Conservation (phyloP, 1,140 invertebrate species). For the Limonius californicus region DNA sequence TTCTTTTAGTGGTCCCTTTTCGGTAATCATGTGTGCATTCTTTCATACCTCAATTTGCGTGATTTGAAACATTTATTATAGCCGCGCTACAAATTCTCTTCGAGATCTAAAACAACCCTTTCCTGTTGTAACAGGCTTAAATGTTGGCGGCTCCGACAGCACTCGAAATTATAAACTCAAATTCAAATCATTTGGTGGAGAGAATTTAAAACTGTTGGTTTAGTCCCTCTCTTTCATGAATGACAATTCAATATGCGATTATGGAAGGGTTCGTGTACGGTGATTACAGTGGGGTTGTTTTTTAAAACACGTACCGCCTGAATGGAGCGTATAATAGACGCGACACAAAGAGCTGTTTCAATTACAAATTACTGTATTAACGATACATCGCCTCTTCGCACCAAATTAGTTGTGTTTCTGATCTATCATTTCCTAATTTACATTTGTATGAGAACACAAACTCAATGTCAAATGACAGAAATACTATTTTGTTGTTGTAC, state of each 20-base stretch:
- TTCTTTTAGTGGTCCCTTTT: not conserved
- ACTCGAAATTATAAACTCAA: conserved; percentile 15
- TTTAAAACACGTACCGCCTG: conserved; percentile 16
- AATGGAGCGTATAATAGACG: not conserved
- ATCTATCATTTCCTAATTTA: not conserved
- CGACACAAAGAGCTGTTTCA: conserved; percentile 15
- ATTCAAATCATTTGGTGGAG: conserved; percentile 17
- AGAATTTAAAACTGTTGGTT: conserved; percentile 22
- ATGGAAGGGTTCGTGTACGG: conserved; percentile 14
- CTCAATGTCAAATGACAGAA: not conserved
- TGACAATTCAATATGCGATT: conserved; percentile 23
- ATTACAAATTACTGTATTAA: conserved; percentile 22
- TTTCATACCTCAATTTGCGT: conserved; percentile 27
- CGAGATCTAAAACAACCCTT: not conserved
- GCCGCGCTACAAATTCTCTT: too few relatives aligned
- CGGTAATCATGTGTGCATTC: not conserved
- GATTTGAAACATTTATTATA: conserved; percentile 20
- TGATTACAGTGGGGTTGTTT: conserved; percentile 22
- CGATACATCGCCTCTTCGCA: not conserved
- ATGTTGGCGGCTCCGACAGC: not conserved
- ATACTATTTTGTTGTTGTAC: too few relatives aligned
- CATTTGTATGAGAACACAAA: not conserved
- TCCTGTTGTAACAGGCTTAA: not conserved
- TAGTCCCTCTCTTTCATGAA: conserved; percentile 16
- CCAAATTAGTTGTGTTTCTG: not conserved